Evolutionary conservation across 2,113 vertebrate genomes (phyloP).

Genomic region (Nothocercus julius): DNA sequence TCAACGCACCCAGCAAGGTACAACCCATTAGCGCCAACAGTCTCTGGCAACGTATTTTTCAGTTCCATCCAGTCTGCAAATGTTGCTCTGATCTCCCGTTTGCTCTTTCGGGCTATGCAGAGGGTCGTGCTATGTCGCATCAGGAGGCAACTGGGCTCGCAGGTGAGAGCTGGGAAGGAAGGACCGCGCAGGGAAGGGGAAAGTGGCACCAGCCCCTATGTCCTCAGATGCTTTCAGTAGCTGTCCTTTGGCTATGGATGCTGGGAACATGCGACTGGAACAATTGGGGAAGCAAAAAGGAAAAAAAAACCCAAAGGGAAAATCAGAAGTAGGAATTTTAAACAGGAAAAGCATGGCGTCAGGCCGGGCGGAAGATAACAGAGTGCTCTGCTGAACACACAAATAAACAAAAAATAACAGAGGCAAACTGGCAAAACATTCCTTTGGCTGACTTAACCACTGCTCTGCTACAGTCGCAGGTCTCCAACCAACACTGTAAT

Average conservation of each 20-base stretch:
- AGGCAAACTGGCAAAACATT: conserved; percentile 69
- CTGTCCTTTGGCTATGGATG: conserved; percentile 65
- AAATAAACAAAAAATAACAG: conserved; percentile 80
- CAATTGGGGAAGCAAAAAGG: conserved; percentile 77
- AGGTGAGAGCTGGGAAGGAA: background rate
- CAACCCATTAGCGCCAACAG: background rate
- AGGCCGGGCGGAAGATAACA: conserved; percentile 90
- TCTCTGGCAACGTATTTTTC: background rate
- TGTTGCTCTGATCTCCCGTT: too few relatives aligned
- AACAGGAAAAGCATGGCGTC: conserved; percentile 98
- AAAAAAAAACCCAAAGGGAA: conserved; percentile 75
- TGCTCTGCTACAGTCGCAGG: conserved; percentile 75
- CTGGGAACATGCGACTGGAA: conserved; percentile 63
- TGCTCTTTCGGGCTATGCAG: background rate
- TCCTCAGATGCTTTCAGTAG: conserved; percentile 69
- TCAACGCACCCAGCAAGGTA: background rate
- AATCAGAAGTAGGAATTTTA: conserved; percentile 92
- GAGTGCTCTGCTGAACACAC: conserved; percentile 84
- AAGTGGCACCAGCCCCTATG: conserved; percentile 33
- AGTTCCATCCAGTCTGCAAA: background rate
- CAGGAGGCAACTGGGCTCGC: background rate
- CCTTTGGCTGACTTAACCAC: conserved; percentile 77
- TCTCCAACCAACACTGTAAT: background rate
- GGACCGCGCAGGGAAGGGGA: background rate
- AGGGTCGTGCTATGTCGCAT: too few relatives aligned